phyloP scores from a whole-genome alignment of 2,888 invertebrate species.

The Cinara cedri region DNA sequence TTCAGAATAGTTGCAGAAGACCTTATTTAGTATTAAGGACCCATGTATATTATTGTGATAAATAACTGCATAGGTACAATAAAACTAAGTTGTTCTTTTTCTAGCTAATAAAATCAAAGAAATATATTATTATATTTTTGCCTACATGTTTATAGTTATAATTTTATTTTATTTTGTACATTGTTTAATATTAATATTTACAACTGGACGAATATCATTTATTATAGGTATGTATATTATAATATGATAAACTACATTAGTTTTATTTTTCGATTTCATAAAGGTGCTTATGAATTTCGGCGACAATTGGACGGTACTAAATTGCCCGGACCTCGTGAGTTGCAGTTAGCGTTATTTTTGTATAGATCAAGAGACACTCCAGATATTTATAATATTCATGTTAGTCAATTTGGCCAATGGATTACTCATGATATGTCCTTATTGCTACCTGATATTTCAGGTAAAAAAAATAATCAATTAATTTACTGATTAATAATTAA shows the following conservation, averaged over 20 bases:
- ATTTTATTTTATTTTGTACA: no score
- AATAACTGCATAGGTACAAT: no score
- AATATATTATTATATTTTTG: no score
- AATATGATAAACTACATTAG: not conserved
- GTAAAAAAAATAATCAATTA: not conserved
- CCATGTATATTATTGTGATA: no score
- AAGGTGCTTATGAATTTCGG: constrained; percentile 30
- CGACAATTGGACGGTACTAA: constrained; percentile 65
- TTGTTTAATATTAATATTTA: no score
- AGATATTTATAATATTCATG: constrained; percentile 71
- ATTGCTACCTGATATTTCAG: constrained; percentile 6
- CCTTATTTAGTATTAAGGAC: no score
- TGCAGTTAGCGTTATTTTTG: constrained; percentile 61
- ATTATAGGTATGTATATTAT: not conserved
- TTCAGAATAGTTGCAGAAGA: no score
- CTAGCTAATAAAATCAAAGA: no score
- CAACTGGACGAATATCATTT: no score
- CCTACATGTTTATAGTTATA: no score
- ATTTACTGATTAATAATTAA: not conserved
- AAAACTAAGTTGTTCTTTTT: no score
- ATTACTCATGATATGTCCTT: constrained; percentile 74
- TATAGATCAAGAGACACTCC: constrained; percentile 69
- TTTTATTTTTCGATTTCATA: not conserved
- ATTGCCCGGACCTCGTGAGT: constrained; percentile 72
- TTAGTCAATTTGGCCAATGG: constrained; percentile 81